These are phyloP conservation scores for Brachionus rubens DNA, from an alignment of 1,140 invertebrate species.

Conservation along the genomic window DNA sequence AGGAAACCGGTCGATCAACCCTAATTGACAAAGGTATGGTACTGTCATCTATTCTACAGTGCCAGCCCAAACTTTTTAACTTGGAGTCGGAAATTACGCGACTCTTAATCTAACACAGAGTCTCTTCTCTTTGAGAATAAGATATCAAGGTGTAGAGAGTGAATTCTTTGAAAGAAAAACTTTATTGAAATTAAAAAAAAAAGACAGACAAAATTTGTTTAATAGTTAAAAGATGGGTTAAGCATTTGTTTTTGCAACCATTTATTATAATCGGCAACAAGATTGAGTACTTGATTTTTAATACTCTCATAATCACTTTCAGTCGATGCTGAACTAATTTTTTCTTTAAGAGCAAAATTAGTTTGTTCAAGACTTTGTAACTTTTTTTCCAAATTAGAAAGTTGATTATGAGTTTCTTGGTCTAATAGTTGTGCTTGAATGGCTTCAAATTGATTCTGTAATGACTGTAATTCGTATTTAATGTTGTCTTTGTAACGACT, in stretches of 20 bases:
- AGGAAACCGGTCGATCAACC: no score
- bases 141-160: no score
- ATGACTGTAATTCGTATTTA: slow-evolving; percentile 6
- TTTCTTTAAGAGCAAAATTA: slow-evolving; percentile 26
- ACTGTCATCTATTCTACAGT: no score
- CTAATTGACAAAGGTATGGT: no score
- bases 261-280: slow-evolving; percentile 35
- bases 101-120: no score
- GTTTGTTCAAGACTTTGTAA: slow-evolving; percentile 33
- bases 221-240: slow-evolving; percentile 42
- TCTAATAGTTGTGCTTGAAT: slow-evolving; percentile 33
- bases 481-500: not conserved
- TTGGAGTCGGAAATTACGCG: no score
- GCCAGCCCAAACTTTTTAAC: no score
- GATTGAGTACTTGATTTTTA: slow-evolving; percentile 26
- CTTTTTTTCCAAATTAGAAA: slow-evolving; percentile 45
- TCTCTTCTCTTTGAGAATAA: no score
- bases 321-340: slow-evolving; percentile 16
- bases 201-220: not conserved
- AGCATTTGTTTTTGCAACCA: slow-evolving; percentile 45
- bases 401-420: slow-evolving; percentile 44
- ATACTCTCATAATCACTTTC: slow-evolving; percentile 37
- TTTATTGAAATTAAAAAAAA: not conserved
- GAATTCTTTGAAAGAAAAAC: no score
- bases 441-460: slow-evolving; percentile 35